Evolutionary conservation across 1,140 invertebrate species (phyloP), one percentile per base, ranked within the genome.

Genomic region (Neodiprion pinetum): DNA sequence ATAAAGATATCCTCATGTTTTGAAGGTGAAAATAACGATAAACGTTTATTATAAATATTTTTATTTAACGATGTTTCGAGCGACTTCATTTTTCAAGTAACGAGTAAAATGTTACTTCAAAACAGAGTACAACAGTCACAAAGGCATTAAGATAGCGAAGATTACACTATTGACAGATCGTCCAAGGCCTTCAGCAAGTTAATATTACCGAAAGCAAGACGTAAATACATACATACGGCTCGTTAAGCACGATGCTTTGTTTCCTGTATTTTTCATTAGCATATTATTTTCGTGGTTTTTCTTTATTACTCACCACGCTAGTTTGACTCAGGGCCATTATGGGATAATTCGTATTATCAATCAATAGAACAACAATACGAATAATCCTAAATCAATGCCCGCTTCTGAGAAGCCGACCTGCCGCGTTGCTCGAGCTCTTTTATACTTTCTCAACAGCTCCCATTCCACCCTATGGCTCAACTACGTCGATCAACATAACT

Each of bases 251-350:
- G n/a, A 61, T 11, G 53, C 11, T 61, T 61, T 17, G 53, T 61
- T 61, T 61, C 7, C 53, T 61, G 28, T 17, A 8, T 61, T 61
- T 61, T 17, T 61, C 53, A 61, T 48, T 68, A 53, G 12, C 53
- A 49, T 49, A 70, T 68, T 48, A 53, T 28, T 47, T 7, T 70
- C 71, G 53, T 61, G 53, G 53, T 61, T 14, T 21, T 80, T 11
- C 49, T 72, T 75, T 67, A 7, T 80, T 85, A 90, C 90, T 90
- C 81, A 90, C 89, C 86, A 90, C 90, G 79, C 87, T 89, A 73
- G 88, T 89, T 78, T 90, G 89, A 84, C 89, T 90, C 81, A 90
- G 86, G 81, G 89, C 86, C 88, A 89, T 89, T 75, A 75, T 82
- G 72, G 77, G 75, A 78, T 80, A 74, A 78, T 78, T 80, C 70